A percentile compares a stretch with the other conserved stretches of the same genome.
These are phyloP conservation scores for Salvelinus alpinus DNA, from an alignment of 2,113 vertebrate genomes.

Conservation along the genomic window DNA sequence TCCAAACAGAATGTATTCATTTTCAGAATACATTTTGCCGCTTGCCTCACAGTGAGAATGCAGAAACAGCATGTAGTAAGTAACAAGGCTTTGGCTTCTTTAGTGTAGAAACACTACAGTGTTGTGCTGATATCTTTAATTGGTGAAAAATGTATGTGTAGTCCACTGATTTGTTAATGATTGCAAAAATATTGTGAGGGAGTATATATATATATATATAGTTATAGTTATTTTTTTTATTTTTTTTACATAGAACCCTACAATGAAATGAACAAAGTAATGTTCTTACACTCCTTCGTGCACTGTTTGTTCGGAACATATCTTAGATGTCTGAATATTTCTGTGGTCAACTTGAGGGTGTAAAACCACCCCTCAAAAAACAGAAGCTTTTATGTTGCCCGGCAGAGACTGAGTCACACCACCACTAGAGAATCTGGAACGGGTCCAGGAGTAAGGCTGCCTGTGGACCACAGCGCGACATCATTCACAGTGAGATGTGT, in stretches of 20 bases:
- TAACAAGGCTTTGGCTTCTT: background rate
- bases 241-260: background rate
- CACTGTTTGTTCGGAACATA: background rate
- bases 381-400: slow-evolving; percentile 40
- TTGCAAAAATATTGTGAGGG: background rate
- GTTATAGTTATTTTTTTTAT: rapidly evolving
- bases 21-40: slow-evolving; percentile 30
- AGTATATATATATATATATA: no score
- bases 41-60: slow-evolving; percentile 29
- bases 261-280: background rate
- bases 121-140: background rate
- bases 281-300: background rate
- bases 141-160: background rate
- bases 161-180: background rate
- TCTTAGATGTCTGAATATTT: background rate
- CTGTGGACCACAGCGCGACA: slow-evolving; percentile 58
- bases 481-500: slow-evolving; percentile 64
- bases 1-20: slow-evolving; percentile 31
- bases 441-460: slow-evolving; percentile 61
- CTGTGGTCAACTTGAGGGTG: slow-evolving; percentile 1
- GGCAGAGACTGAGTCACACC: slow-evolving; percentile 55
- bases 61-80: background rate
- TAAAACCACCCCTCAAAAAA: slow-evolving; percentile 16
- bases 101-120: background rate
- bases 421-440: slow-evolving; percentile 64